phyloP scores from a whole-genome alignment of 2,888 invertebrate species.

The Agrilus mali region DNA sequence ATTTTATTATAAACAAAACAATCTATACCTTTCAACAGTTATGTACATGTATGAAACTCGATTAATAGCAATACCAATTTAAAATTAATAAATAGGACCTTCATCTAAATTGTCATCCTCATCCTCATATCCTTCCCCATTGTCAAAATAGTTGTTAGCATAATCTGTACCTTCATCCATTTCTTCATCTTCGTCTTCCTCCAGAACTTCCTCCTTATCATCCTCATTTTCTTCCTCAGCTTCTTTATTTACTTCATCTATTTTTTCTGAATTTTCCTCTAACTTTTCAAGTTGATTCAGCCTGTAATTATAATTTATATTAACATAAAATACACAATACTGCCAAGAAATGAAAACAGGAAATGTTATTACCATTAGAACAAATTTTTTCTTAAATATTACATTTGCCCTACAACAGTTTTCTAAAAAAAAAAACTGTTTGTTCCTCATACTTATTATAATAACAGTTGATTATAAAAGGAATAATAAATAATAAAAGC shows the following conservation, averaged over 20 bases:
- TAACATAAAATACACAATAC: conserved; percentile 7
- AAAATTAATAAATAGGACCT: conserved; percentile 58
- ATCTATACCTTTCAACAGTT: too few relatives aligned
- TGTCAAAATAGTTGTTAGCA: conserved; percentile 77
- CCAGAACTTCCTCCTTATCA: conserved; percentile 43
- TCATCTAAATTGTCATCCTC: conserved; percentile 79
- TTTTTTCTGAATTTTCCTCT: conserved; percentile 45
- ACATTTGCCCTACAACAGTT: too few relatives aligned
- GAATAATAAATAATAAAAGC: too few relatives aligned
- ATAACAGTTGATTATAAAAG: too few relatives aligned
- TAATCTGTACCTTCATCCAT: conserved; percentile 85
- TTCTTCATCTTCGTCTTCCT: conserved; percentile 67
- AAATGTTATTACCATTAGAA: too few relatives aligned
- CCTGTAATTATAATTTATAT: conserved; percentile 14
- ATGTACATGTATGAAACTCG: too few relatives aligned
- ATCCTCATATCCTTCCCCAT: conserved; percentile 76
- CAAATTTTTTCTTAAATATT: too few relatives aligned
- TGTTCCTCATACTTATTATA: too few relatives aligned
- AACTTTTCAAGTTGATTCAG: conserved; percentile 45
- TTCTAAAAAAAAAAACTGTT: too few relatives aligned
- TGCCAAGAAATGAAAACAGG: too few relatives aligned
- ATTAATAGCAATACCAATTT: not conserved
- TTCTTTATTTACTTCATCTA: conserved; percentile 32
- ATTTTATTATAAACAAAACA: too few relatives aligned
- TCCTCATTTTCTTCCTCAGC: conserved; percentile 42